phyloP scores from a whole-genome alignment of 2,113 vertebrate genomes.

The Sorex fumeus region DNA sequence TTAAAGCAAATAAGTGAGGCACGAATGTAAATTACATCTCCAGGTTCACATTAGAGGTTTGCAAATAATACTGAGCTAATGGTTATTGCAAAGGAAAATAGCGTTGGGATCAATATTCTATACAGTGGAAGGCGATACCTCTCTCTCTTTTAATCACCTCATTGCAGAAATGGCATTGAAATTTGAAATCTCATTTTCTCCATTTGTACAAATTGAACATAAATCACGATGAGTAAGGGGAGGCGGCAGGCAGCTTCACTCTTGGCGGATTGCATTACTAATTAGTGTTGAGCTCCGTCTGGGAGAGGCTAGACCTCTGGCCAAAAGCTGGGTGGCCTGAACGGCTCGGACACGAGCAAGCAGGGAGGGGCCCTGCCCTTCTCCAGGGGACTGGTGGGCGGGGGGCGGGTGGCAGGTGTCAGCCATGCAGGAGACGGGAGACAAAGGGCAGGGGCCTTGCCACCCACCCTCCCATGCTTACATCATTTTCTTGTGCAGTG shows the following conservation, averaged over 20 bases:
- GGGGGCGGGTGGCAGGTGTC: neutral
- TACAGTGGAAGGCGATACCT: constrained; percentile 95
- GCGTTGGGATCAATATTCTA: constrained; percentile 98
- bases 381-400: neutral
- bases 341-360: constrained; percentile 31
- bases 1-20: constrained; percentile 92
- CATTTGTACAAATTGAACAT: constrained; percentile 96
- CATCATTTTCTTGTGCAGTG: neutral
- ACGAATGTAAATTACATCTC: constrained; percentile 93
- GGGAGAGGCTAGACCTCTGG: constrained; percentile 82
- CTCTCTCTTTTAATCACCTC: constrained; percentile 98
- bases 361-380: constrained; percentile 13
- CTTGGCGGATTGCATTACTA: constrained; percentile 96
- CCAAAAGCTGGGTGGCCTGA: constrained; percentile 68
- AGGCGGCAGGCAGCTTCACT: constrained; percentile 91
- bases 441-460: constrained; percentile 50
- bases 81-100: constrained; percentile 99
- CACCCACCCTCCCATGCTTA: neutral
- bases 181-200: constrained; percentile 96
- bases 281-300: constrained; percentile 90
- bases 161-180: constrained; percentile 98
- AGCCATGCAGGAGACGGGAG: constrained; percentile 24
- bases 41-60: constrained; percentile 92
- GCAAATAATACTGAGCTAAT: constrained; percentile 94
- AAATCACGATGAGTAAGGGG: constrained; percentile 96